Evolutionary conservation across 2,113 vertebrate species (phyloP).

Genomic region (Pseudopodoces humilis): DNA sequence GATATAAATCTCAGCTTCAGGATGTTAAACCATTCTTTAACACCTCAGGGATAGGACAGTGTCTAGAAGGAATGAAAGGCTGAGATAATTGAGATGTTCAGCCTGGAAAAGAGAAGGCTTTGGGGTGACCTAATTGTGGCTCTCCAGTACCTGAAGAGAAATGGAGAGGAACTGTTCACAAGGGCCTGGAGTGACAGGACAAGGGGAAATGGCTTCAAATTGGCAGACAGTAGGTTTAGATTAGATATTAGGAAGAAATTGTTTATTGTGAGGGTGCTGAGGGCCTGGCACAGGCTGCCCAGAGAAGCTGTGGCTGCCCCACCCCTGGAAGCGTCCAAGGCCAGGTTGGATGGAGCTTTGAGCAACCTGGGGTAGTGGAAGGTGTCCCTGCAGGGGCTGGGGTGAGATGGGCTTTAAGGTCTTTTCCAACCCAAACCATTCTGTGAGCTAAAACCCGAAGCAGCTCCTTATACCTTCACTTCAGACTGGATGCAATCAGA

Average conservation of each 20-base stretch:
- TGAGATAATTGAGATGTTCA: neutral
- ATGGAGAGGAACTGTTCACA: neutral
- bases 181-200: neutral
- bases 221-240: neutral
- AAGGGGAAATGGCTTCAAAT: neutral
- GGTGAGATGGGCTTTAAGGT: neutral
- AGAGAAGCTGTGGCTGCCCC: neutral
- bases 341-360: accelerated
- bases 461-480: neutral
- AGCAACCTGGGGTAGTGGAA: neutral
- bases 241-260: neutral
- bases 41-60: neutral
- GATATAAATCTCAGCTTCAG: neutral
- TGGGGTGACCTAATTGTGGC: neutral
- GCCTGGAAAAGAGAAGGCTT: neutral
- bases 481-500: neutral
- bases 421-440: neutral
- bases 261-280: neutral
- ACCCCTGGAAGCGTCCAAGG: neutral
- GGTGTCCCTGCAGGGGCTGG: accelerated
- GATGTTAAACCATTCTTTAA: neutral
- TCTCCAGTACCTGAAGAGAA: neutral
- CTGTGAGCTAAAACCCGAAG: neutral
- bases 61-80: neutral
- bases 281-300: neutral